Evolutionary conservation across 2,888 invertebrate genomes (phyloP), one percentile per base, ranked within the genome.

Genomic region (Dynastes maya): DNA sequence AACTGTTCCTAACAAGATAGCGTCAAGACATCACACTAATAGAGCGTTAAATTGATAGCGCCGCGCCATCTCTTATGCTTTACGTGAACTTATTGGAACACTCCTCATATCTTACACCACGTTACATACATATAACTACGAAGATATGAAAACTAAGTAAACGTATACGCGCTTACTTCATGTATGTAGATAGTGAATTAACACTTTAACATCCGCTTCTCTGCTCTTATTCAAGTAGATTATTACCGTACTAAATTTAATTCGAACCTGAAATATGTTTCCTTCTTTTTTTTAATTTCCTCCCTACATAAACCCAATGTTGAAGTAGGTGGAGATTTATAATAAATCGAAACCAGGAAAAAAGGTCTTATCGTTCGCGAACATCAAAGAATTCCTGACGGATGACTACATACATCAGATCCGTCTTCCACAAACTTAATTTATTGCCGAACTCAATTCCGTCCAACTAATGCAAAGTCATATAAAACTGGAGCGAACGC

Each of bases 361-460:
- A 45, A 71, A 58, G 58, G 71, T 40, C 71, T 71, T 71, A 71
- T 71, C 71, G 71, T 55, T 71, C 55, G 37, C 58, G 71, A 71
- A 71, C 71, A 71, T 71, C 71, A 71, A 71, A 71, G 71, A 71
- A 71, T 71, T 71, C 71, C 71, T 71, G 71, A 71, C 71, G 71
- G 71, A 71, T 71, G 71, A 71, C 71, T 71, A 71, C 71, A 71
- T 71, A 71, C 71, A 80, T 80, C 80, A 80, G 80, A 80, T 80
- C 78, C 79, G 83, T 84, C 83, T 83, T 82, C 82, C 83, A 83
- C 83, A 82, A 81, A 80, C 77, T 80, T 82, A 82, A 84, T 84
- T 84, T 84, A 84, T 84, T 64, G 83, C 80, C 79, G 78, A 76
- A 77, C 79, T 79, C 80, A 79, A 81, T 81, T 81, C 81, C 78